A percentile compares a stretch with the other conserved stretches of the same genome.
phyloP scores from a whole-genome alignment of 2,888 invertebrate genomes.

The Lacanobia wlatinum region DNA sequence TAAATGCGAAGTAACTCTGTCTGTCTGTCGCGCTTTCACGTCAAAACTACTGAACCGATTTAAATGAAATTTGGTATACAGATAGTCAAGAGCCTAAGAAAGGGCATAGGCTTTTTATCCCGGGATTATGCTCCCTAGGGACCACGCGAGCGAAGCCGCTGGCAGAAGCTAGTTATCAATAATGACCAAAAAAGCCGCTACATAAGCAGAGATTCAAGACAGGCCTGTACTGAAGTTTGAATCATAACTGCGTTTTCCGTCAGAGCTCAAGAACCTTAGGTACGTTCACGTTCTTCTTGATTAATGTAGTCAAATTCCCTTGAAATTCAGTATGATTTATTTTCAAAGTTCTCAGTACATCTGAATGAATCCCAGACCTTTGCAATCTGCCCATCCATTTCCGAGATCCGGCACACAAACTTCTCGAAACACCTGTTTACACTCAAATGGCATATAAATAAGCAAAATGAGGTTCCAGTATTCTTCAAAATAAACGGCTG shows the following conservation, averaged over 20 bases:
- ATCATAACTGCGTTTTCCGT: too few relatives aligned
- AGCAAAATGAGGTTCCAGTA: slow-evolving; percentile 45
- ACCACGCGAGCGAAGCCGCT: too few relatives aligned
- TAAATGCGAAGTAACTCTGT: too few relatives aligned
- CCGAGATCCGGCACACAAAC: slow-evolving; percentile 29
- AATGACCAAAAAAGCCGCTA: too few relatives aligned
- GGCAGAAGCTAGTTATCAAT: too few relatives aligned
- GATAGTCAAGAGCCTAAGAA: too few relatives aligned
- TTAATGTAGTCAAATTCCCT: not conserved
- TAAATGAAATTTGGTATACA: too few relatives aligned
- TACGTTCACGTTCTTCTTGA: not conserved
- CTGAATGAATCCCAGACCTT: not conserved
- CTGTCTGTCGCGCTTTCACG: too few relatives aligned
- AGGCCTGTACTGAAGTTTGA: not conserved
- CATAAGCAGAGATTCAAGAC: not conserved
- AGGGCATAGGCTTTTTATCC: too few relatives aligned
- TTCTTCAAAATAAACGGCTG: slow-evolving; percentile 47
- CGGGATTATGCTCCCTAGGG: too few relatives aligned
- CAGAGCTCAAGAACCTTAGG: too few relatives aligned
- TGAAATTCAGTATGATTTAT: not conserved
- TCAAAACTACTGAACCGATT: too few relatives aligned
- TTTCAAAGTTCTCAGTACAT: not conserved
- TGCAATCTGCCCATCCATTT: slow-evolving; percentile 35
- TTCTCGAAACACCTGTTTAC: slow-evolving; percentile 37
- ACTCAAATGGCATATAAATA: slow-evolving; percentile 47